Evolutionary conservation across 2,888 invertebrate genomes (phyloP).

Genomic region (Mesorhabditis sp.): DNA sequence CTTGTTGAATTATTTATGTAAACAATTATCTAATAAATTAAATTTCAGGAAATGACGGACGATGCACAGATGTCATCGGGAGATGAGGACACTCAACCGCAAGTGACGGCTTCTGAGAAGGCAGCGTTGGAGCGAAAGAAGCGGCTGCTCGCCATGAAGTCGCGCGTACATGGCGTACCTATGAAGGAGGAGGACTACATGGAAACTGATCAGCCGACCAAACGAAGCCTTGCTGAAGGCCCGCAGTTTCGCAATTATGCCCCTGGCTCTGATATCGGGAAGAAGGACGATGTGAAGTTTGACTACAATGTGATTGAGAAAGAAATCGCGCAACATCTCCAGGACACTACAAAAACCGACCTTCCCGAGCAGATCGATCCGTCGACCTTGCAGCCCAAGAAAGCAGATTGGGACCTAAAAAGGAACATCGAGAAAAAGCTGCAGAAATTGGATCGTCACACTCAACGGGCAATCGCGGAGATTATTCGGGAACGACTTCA

Average conservation of each 20-base stretch:
- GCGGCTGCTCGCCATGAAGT: constrained; percentile 31
- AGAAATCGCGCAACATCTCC: constrained; percentile 32
- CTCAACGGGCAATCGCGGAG: constrained; percentile 91
- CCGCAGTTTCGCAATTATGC: constrained; percentile 21
- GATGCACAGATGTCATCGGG: constrained; percentile 5
- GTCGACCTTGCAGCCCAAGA: constrained; percentile 32
- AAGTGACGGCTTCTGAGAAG: not conserved
- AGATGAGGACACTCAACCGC: not conserved
- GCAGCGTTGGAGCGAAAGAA: constrained; percentile 1
- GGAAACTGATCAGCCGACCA: constrained; percentile 23
- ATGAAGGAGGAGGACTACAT: constrained; percentile 39
- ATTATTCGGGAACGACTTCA: constrained; percentile 66
- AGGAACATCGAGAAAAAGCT: constrained; percentile 31
- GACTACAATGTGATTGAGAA: constrained; percentile 23
- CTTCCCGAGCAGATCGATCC: constrained; percentile 34
- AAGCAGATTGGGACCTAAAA: constrained; percentile 42
- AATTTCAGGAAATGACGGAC: not conserved
- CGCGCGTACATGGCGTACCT: constrained; percentile 32
- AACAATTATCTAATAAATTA: not conserved
- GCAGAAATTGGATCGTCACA: constrained; percentile 79
- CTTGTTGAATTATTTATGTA: not conserved
- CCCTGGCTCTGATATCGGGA: constrained; percentile 25
- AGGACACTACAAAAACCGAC: constrained; percentile 29
- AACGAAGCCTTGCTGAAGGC: constrained; percentile 22
- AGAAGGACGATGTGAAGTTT: constrained; percentile 11